These are phyloP conservation scores for Hofmannophila pseudospretella DNA, from an alignment of 2,888 invertebrate genomes.

Conservation along the genomic window DNA sequence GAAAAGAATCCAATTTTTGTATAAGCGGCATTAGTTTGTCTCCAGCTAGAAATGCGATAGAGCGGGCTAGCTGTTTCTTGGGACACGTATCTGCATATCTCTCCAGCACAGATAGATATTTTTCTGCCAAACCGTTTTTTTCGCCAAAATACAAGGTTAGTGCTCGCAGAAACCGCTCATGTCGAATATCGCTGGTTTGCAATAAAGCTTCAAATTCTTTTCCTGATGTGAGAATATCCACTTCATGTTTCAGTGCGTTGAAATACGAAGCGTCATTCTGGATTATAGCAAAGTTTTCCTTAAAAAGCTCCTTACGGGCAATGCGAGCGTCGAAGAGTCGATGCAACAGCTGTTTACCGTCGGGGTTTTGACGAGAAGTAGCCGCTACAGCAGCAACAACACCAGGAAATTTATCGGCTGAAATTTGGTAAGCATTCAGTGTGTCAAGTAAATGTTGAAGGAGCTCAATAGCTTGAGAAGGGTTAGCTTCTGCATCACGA, in stretches of 20 bases:
- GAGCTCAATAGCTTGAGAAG: slow-evolving; percentile 11
- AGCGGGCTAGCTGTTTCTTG: slow-evolving; percentile 17
- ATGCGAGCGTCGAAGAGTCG: slow-evolving; percentile 32
- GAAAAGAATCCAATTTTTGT: slow-evolving; percentile 13
- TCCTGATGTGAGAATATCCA: slow-evolving; percentile 23
- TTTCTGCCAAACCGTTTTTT: slow-evolving; percentile 31
- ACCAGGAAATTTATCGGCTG: slow-evolving; percentile 22
- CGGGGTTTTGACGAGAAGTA: slow-evolving; percentile 23
- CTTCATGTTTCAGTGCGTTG: slow-evolving; percentile 47
- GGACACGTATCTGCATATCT: slow-evolving; percentile 7
- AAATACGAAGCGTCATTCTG: slow-evolving; percentile 40
- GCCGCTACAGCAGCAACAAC: slow-evolving; percentile 23
- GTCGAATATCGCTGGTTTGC: slow-evolving; percentile 15
- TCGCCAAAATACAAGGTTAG: slow-evolving; percentile 45
- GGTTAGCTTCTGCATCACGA: slow-evolving; percentile 13
- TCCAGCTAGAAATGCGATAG: slow-evolving; percentile 13
- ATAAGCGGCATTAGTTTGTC: slow-evolving; percentile 2
- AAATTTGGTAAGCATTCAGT: slow-evolving; percentile 29
- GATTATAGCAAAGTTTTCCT: slow-evolving; percentile 31
- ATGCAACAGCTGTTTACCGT: slow-evolving; percentile 22
- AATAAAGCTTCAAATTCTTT: slow-evolving; percentile 23
- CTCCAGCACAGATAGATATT: slow-evolving; percentile 19
- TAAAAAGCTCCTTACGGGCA: slow-evolving; percentile 38
- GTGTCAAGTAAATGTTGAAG: slow-evolving; percentile 30
- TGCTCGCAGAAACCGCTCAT: slow-evolving; percentile 35